These are phyloP conservation scores for Isoperla grammatica DNA, from an alignment of 2,888 invertebrate species.

Conservation along the genomic window DNA sequence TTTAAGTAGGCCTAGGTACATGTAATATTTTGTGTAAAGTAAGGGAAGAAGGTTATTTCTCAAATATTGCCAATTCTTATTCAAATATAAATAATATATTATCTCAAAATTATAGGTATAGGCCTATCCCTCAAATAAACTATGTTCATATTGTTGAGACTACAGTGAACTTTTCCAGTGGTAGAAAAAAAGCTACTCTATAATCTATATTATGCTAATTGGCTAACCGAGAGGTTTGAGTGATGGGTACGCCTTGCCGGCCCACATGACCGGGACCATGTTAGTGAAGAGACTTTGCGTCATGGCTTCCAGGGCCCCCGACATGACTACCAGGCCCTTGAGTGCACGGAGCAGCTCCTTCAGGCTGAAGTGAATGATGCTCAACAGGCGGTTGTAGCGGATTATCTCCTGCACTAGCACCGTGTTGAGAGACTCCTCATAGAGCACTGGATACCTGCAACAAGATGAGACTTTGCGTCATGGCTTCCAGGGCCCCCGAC, in stretches of 20 bases:
- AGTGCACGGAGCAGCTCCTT: slow-evolving; percentile 58
- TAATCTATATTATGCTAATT: no score
- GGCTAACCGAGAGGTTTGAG: slow-evolving; percentile 62
- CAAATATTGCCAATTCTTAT: no score
- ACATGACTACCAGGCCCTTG: slow-evolving; percentile 74
- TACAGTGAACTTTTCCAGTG: no score
- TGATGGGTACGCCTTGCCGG: slow-evolving; percentile 61
- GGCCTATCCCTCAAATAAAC: not conserved
- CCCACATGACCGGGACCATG: slow-evolving; percentile 66
- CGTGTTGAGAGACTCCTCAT: slow-evolving; percentile 85
- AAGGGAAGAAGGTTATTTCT: no score
- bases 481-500: slow-evolving; percentile 67
- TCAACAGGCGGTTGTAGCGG: slow-evolving; percentile 64
- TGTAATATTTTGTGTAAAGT: no score
- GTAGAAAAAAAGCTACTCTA: no score
- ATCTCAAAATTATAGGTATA: no score
- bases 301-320: slow-evolving; percentile 66
- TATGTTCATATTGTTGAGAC: not conserved
- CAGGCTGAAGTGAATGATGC: slow-evolving; percentile 52
- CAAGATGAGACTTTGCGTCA: slow-evolving; percentile 59
- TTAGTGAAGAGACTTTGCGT: slow-evolving; percentile 58
- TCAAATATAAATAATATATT: no score
- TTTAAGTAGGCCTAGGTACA: no score
- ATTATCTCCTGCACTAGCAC: slow-evolving; percentile 82
- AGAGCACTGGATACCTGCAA: slow-evolving; percentile 72